Evolutionary conservation across 1,140 invertebrate genomes (phyloP), one percentile per base, ranked within the genome.

Genomic region (Saccostrea glomerata): DNA sequence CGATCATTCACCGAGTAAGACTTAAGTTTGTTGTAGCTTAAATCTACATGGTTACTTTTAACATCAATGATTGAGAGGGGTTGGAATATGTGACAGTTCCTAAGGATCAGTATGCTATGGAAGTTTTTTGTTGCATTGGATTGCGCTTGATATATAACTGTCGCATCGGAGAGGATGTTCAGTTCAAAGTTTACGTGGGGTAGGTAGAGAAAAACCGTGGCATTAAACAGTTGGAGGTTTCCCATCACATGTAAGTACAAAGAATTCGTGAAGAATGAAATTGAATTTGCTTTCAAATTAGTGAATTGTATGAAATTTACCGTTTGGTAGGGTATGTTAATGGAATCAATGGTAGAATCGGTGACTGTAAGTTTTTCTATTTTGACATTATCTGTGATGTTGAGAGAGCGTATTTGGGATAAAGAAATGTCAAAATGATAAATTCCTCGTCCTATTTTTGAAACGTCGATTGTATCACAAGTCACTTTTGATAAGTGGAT

Each of bases 351-450:
- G 23, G 15, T 66, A 23, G 60, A 66, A 23, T 66, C 17, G 20
- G 20, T 7, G 20, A 66, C 23, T 1, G 23, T 66, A 66, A 66
- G 60, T 20, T 66, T 66, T 23, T 66, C 60, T 66, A 66, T 66
- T 66, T 66, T 20, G 60, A 66, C 17, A 66, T 66, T 23, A 23
- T 66, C 60, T 20, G 60, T 66, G 20, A 66, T 66, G 23, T 66
- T 66, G 20, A 66, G 17, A 66, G 60, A n/a, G 23, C 20, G 23
- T 7, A 66, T 66, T 20, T 7, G 60, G 20, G 60, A 66, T 13
- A 23, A 66, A 66, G 23, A 66, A 66, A 66, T 66, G 20, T 66
- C 60, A 66, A 66, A 66, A n/a, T 66, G 60, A 66, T n/a, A 66
- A n/a, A 66, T 66, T 3, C 60, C 60, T 66, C 60, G 13, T 66